Evolutionary conservation across 2,888 invertebrate genomes (phyloP), one percentile per base, ranked within the genome.

Genomic region (Esperia sulphurella): DNA sequence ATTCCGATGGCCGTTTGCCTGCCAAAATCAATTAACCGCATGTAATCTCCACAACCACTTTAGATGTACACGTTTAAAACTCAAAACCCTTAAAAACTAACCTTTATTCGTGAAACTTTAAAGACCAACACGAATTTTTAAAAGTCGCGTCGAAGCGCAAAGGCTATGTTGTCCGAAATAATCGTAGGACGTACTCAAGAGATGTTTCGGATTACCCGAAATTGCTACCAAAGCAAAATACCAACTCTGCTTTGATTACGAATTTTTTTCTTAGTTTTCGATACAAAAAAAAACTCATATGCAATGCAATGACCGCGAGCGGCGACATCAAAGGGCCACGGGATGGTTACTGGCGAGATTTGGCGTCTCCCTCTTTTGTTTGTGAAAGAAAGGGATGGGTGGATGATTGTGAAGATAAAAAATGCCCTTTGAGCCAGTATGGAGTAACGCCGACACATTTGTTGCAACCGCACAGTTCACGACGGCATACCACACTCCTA

Each of bases 11-110:
- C 60, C 59, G 71, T 69, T 65, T 67, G 67, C 58, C 75, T 77
- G 83, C 79, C 83, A 79, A 85, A 83, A 83, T 84, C 84, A 85
- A 85, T 85, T 85, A 83, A 71, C 66, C 68, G 71, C 66, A 74
- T 72, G 70, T 76, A 83, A 82, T 83, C 77, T 77, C 57, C 52
- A 49, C 57, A 54, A 58, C 70, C 55, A 59, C 48, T 0, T 43
- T 58, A 47, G 28, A 2, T 5, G 13, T 49, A 8, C 45, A 28
- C 5, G 14, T 8, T 13, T 0, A 7, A 48, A 46, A 29, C 8
- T 1, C 6, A 21, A 28, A 21, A 13, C 28, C 1, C 13, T 8
- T 10, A 40, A 8, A 71, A 58, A 57, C 9, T 47, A 43, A 54
- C 8, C 55, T 61, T 53, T 68, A 52, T 8, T 4, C 4, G 5